Percentiles rank a stretch among this genome's conserved stretches.
These are phyloP conservation scores for Thelaira solivaga DNA, from an alignment of 2,888 invertebrate genomes.

Conservation along the genomic window DNA sequence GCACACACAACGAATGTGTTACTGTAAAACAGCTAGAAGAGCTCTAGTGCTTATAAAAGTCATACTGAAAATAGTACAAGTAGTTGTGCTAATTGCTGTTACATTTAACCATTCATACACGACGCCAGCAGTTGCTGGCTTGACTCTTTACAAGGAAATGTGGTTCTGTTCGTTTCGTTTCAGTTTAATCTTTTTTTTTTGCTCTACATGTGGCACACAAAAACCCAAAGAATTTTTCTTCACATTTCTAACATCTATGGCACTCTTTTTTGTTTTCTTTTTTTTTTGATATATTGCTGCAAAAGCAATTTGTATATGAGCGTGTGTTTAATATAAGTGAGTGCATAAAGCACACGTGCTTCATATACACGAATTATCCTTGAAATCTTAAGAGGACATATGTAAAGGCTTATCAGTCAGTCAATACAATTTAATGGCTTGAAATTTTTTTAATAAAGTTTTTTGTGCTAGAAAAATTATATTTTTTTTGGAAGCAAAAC, in stretches of 20 bases:
- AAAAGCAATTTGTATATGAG: constrained; percentile 16
- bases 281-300: constrained; percentile 18
- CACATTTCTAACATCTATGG: neutral
- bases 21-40: neutral
- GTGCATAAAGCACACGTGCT: constrained; percentile 51
- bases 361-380: constrained; percentile 34
- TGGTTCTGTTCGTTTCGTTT: neutral
- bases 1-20: neutral
- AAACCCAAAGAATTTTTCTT: constrained; percentile 2
- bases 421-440: constrained; percentile 22
- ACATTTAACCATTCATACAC: constrained; percentile 37
- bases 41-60: neutral
- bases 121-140: neutral
- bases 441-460: neutral
- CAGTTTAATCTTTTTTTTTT: neutral
- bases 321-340: neutral
- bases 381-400: constrained; percentile 58
- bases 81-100: constrained; percentile 54
- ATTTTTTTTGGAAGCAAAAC: neutral
- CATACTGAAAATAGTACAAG: constrained; percentile 48
- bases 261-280: no score
- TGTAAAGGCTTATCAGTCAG: constrained; percentile 51
- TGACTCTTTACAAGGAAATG: neutral
- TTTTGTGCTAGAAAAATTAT: no score
- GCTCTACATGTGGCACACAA: constrained; percentile 10